Percentiles rank a stretch among this genome's conserved stretches.
phyloP scores from a whole-genome alignment of 1,140 invertebrate species.

The Bombyx mori region DNA sequence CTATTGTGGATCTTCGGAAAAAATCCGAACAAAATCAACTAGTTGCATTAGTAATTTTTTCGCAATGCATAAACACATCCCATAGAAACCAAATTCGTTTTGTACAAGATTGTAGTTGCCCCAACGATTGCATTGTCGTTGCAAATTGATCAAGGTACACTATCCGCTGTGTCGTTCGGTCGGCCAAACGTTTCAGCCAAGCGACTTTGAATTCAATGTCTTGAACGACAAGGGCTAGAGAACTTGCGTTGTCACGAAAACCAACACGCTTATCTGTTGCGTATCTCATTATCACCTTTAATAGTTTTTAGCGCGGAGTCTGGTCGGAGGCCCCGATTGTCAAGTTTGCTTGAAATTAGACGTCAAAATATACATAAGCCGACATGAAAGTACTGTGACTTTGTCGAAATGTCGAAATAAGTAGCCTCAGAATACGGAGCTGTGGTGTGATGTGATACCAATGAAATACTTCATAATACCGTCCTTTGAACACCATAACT shows the following conservation, averaged over 20 bases:
- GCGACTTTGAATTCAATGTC: slow-evolving; percentile 1
- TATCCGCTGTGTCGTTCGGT: slow-evolving; percentile 1
- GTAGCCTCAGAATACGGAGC: too few species aligned
- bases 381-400: too few species aligned
- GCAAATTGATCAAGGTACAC: slow-evolving; percentile 11
- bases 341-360: slow-evolving; percentile 14
- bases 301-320: slow-evolving; percentile 25
- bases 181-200: neutral
- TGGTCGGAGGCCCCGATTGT: slow-evolving; percentile 18
- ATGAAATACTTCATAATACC: too few species aligned
- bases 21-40: too few species aligned
- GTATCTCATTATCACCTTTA: slow-evolving; percentile 32
- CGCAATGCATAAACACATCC: too few species aligned
- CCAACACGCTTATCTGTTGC: slow-evolving; percentile 20
- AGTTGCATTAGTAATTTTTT: too few species aligned
- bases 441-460: too few species aligned
- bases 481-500: too few species aligned
- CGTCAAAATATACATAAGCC: slow-evolving; percentile 21
- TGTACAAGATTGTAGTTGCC: too few species aligned
- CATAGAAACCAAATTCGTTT: too few species aligned
- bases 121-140: slow-evolving; percentile 5
- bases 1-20: too few species aligned
- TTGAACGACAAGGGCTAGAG: neutral
- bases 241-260: neutral
- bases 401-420: too few species aligned